Evolutionary conservation across 1,140 invertebrate species (phyloP).

Genomic region (Acromyrmex charruanus): DNA sequence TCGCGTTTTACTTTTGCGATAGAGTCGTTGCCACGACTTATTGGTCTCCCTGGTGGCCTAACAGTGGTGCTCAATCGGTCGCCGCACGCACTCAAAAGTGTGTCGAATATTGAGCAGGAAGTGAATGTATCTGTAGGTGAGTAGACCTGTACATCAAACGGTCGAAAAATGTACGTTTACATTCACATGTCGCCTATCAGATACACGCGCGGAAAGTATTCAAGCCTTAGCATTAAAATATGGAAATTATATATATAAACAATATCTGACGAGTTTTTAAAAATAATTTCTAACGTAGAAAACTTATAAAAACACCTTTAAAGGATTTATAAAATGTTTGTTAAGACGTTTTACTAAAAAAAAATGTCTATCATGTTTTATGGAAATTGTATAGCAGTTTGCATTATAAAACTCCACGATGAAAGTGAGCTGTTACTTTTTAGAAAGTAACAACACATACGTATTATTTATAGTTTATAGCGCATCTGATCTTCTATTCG

Average conservation of each 20-base stretch:
- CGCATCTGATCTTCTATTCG: neutral
- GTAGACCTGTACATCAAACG: neutral
- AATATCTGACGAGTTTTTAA: neutral
- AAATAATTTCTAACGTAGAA: neutral
- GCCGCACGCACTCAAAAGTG: conserved; percentile 20
- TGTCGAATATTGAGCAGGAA: conserved; percentile 55
- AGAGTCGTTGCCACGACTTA: conserved; percentile 51
- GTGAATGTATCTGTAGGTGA: conserved; percentile 41
- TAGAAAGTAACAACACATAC: conserved; percentile 7
- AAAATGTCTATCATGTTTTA: neutral
- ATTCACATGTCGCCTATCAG: conserved; percentile 1
- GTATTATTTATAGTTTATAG: conserved; percentile 3
- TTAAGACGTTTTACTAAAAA: neutral
- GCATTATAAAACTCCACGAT: neutral
- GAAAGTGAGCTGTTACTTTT: conserved; percentile 19
- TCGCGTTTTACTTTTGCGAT: conserved; percentile 63
- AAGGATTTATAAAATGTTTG: neutral
- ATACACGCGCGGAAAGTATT: neutral
- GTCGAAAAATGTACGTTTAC: neutral
- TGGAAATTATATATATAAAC: neutral
- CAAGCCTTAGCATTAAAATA: neutral
- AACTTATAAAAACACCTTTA: neutral
- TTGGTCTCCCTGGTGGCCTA: conserved; percentile 57
- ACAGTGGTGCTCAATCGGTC: conserved; percentile 55
- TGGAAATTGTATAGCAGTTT: neutral